These are phyloP conservation scores for Cranoglanis bouderius DNA, from an alignment of 2,113 vertebrate genomes.

Conservation along the genomic window DNA sequence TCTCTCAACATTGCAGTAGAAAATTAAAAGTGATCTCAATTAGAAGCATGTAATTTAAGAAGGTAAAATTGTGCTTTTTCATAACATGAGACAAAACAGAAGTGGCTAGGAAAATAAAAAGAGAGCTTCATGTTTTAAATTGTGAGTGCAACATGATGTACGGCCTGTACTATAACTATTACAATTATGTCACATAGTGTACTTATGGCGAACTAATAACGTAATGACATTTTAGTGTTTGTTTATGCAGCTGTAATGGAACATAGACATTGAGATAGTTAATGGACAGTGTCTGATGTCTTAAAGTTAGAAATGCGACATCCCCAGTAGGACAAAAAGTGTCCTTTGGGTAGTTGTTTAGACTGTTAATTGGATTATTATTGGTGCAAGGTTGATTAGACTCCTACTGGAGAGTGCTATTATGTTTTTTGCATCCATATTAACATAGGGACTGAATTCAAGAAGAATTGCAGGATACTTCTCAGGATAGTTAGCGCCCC, in stretches of 20 bases:
- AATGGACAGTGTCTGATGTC: slow-evolving; percentile 40
- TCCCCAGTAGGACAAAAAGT: slow-evolving; percentile 30
- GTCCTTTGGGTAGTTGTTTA: slow-evolving; percentile 37
- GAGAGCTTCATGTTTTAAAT: not conserved
- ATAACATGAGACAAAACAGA: not conserved
- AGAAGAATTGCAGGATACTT: not conserved
- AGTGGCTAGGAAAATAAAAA: not conserved
- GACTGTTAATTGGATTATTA: slow-evolving; percentile 33
- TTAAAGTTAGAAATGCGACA: slow-evolving; percentile 26
- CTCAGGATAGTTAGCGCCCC: slow-evolving; percentile 18
- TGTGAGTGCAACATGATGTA: not conserved
- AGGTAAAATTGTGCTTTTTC: not conserved
- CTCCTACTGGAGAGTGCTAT: slow-evolving; percentile 25
- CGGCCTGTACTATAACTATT: slow-evolving; percentile 3
- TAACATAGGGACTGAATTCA: slow-evolving; percentile 17
- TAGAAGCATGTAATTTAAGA: not conserved
- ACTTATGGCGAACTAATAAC: slow-evolving; percentile 37
- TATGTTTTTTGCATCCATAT: slow-evolving; percentile 2
- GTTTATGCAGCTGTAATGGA: slow-evolving; percentile 21
- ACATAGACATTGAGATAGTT: slow-evolving; percentile 30
- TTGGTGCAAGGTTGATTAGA: slow-evolving; percentile 31
- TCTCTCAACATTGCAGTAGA: not conserved
- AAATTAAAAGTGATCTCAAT: not conserved
- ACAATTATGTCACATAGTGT: slow-evolving; percentile 30
- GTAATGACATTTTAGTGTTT: slow-evolving; percentile 27